Base-by-base conservation (phyloP, 2,888 invertebrate genomes). In the Tipula vernalis region DNA sequence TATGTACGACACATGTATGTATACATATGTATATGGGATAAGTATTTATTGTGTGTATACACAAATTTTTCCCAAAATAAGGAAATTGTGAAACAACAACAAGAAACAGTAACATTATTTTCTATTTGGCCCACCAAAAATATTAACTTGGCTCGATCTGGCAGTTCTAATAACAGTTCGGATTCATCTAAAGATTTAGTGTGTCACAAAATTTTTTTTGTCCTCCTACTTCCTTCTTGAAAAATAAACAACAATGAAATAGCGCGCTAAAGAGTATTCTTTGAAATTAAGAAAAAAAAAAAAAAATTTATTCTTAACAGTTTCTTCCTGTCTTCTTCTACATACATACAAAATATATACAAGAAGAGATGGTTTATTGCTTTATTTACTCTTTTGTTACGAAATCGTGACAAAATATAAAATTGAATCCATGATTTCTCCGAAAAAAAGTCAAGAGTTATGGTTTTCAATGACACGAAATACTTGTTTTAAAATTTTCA, bases 281-380 rank as follows among this genome's bases (percentile, higher is more conserved):
- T 57, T 18, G 57, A 71, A 71, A 71, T 71, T 71, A 71, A 71
- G 28, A 28, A 71, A 39, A 51, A 51, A 51, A 39, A 51, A 51
- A 51, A 5, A 15, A 15, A 5, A 15, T 51, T 51, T 71, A 28
- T 71, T 71, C 71, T 18, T 71, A 18, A 13, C 28, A 71, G 18
- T 71, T 71, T 71, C 71, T 71, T 71, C 28, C 18, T 28, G 28
- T 71, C 28, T 71, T 71, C 71, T 71, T 71, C 71, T 10, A 71
- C 71, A 71, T 71, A 71, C 28, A 71, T 28, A 71, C 10, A 71
- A 15, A 15, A 51, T 4, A 51, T 51, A n/a, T 28, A 28, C 28
- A 71, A 71, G 71, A 71, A 71, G 71, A 71, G 71, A 71, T 71
- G 71, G 71, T 71, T 71, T 71, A 71, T 71, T 71, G 71, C 71